Percentiles rank a stretch among this genome's conserved stretches.
Conservation (phyloP, 2,797 vertebrate genomes). For the Borostomias antarcticus region DNA sequence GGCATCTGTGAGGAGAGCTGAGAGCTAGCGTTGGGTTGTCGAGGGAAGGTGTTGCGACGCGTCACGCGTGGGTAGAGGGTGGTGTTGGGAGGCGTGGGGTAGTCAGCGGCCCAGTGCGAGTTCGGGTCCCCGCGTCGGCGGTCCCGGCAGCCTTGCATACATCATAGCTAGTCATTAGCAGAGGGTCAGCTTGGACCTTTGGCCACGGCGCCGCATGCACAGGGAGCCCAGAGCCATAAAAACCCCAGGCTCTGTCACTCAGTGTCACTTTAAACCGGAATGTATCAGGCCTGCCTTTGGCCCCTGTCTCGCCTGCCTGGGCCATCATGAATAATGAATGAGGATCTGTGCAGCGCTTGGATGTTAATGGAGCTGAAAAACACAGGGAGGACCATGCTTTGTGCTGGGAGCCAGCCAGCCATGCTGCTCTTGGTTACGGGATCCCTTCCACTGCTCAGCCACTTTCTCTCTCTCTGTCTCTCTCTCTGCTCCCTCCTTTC, state of each 20-base stretch:
- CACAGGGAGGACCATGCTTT: conserved; percentile 78
- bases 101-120: background rate
- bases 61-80: background rate
- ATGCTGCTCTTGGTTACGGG: conserved; percentile 15
- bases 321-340: conserved; percentile 98
- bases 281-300: conserved; percentile 93
- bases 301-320: conserved; percentile 82
- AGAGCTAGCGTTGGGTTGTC: too few relatives aligned
- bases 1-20: too few relatives aligned
- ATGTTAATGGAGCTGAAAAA: conserved; percentile 91
- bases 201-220: conserved; percentile 80
- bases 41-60: background rate
- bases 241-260: conserved; percentile 95
- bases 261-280: conserved; percentile 97
- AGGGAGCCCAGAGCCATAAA: conserved; percentile 84
- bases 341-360: conserved; percentile 84
- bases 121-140: conserved; percentile 80
- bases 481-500: background rate
- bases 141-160: conserved; percentile 82
- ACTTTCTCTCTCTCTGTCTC: background rate
- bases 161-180: conserved; percentile 93
- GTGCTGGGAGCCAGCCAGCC: conserved; percentile 69
- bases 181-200: conserved; percentile 87
- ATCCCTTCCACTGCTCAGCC: conserved; percentile 1
- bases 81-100: background rate